Percentiles rank a stretch among this genome's conserved stretches.
phyloP scores from a whole-genome alignment of 2,113 vertebrate species.

The Elephantulus edwardii region DNA sequence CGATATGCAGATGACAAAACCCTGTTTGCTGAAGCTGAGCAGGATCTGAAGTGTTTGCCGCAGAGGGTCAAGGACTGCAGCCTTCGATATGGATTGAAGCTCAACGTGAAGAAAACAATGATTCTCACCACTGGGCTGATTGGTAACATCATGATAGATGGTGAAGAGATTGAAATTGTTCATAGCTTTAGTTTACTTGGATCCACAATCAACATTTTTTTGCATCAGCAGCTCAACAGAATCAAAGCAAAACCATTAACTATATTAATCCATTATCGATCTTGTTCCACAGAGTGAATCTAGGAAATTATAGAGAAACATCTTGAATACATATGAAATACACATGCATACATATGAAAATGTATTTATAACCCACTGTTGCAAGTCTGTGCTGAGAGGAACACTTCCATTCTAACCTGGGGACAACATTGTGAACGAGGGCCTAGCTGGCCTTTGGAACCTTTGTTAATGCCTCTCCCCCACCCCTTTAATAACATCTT shows the following conservation, averaged over 20 bases:
- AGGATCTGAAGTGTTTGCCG: no score
- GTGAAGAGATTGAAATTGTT: no score
- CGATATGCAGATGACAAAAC: no score
- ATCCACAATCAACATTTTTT: constrained; percentile 5
- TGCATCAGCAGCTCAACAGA: background rate
- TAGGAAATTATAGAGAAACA: background rate
- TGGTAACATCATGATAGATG: no score
- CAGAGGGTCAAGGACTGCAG: no score
- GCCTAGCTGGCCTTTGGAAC: background rate
- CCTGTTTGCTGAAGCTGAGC: no score
- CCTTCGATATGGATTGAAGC: no score
- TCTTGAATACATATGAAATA: background rate
- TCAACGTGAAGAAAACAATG: no score
- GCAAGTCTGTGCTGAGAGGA: background rate
- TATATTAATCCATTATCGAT: background rate
- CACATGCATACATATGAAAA: background rate
- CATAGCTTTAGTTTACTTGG: constrained; percentile 40
- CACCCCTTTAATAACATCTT: background rate
- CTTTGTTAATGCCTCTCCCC: background rate
- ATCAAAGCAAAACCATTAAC: constrained; percentile 28
- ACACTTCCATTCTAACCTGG: background rate
- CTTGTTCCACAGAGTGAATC: background rate
- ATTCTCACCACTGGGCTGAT: no score
- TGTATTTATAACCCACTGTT: background rate
- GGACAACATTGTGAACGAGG: background rate